A percentile compares a stretch with the other conserved stretches of the same genome.
Conservation (phyloP, 1,140 invertebrate species). For the Lepidurus apus region DNA sequence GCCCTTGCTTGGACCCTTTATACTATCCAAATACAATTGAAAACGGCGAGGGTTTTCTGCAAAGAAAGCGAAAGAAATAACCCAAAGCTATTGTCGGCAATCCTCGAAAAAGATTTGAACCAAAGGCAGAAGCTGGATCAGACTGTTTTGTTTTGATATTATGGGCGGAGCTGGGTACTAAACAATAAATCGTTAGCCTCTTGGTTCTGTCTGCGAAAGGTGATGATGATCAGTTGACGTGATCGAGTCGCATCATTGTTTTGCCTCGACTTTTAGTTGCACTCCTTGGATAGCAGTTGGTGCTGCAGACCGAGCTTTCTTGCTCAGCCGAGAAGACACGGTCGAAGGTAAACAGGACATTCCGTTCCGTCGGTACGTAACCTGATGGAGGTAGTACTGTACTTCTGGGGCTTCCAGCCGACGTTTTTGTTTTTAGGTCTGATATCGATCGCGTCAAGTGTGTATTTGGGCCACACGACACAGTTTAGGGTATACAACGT, state of each 20-base stretch:
- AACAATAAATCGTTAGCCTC: neutral
- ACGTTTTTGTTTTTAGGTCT: neutral
- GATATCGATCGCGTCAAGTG: slow-evolving; percentile 3
- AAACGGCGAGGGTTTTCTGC: neutral
- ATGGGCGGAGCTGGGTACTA: neutral
- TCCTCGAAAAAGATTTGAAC: too few relatives aligned
- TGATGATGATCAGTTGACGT: slow-evolving; percentile 8
- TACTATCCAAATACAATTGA: neutral
- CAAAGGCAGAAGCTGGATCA: too few relatives aligned
- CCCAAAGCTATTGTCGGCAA: too few relatives aligned
- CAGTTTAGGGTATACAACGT: neutral
- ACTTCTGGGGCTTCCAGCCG: too few relatives aligned
- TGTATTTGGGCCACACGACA: neutral
- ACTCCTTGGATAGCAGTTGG: too few relatives aligned
- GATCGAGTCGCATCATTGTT: slow-evolving; percentile 17
- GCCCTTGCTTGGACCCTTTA: neutral
- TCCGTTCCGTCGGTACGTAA: too few relatives aligned
- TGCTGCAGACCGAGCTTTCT: too few relatives aligned
- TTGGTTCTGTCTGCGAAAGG: neutral
- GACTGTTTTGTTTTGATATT: too few relatives aligned
- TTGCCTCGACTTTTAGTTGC: neutral
- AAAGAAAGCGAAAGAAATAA: too few relatives aligned
- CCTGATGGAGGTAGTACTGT: too few relatives aligned
- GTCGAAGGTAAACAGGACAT: too few relatives aligned
- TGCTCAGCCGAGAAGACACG: too few relatives aligned